Conservation (phyloP, 2,797 vertebrate genomes). For the Scomberomorus guttatus region DNA sequence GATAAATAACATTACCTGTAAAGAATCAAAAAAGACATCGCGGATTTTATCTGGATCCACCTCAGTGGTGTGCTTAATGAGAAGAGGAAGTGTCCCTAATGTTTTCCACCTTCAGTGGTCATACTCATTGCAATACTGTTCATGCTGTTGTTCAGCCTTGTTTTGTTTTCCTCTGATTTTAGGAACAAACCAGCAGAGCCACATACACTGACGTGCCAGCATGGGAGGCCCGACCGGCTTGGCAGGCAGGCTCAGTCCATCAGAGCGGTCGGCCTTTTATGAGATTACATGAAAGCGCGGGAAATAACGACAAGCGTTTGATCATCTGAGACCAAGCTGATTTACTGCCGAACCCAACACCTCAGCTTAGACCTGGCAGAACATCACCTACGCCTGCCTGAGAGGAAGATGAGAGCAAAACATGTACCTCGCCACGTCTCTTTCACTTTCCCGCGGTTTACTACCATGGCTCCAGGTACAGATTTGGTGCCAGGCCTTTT, state of each 20-base stretch:
- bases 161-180: constrained; percentile 49
- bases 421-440: constrained; percentile 16
- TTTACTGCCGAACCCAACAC: constrained; percentile 79
- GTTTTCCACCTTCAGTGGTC: neutral
- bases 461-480: constrained; percentile 49
- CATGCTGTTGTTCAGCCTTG: constrained; percentile 21
- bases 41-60: neutral
- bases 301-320: constrained; percentile 78
- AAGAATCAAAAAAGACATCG: neutral
- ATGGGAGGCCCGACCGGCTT: constrained; percentile 64
- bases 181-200: constrained; percentile 52
- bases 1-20: neutral
- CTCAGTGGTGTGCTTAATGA: neutral
- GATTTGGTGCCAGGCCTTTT: constrained; percentile 43
- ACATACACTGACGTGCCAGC: constrained; percentile 58
- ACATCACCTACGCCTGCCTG: constrained; percentile 55
- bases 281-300: constrained; percentile 80
- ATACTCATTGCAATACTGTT: constrained; percentile 19
- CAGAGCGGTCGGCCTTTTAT: constrained; percentile 71
- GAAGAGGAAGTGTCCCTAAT: constrained; percentile 4
- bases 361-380: constrained; percentile 70
- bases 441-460: constrained; percentile 48
- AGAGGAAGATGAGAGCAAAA: constrained; percentile 59
- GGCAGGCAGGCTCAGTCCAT: constrained; percentile 64
- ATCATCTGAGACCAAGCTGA: constrained; percentile 77